These are phyloP conservation scores for Prunella fulvescens DNA, from an alignment of 2,113 vertebrate genomes.

Conservation along the genomic window DNA sequence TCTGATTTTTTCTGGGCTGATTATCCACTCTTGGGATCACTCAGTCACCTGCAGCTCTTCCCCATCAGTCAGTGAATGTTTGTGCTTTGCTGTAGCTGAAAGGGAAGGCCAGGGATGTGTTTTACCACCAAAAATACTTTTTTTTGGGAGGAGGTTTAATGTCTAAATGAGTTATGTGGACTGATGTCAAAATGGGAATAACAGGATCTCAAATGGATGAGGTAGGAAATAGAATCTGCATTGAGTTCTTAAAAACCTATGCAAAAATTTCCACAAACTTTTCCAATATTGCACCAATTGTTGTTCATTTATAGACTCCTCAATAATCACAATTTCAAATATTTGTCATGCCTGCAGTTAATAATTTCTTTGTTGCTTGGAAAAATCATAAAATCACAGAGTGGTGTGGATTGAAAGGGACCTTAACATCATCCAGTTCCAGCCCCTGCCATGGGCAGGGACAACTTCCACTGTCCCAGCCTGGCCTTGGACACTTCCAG, in stretches of 20 bases:
- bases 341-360: not conserved
- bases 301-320: not conserved
- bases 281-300: not conserved
- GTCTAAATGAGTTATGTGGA: not conserved
- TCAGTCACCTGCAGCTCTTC: not conserved
- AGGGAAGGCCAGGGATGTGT: not conserved
- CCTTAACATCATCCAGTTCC: not conserved
- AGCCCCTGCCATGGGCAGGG: not conserved
- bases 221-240: not conserved
- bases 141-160: not conserved
- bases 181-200: not conserved
- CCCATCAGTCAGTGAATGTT: accelerated
- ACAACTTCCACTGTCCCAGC: not conserved
- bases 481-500: not conserved
- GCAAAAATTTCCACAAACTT: not conserved
- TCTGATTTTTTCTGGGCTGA: not conserved
- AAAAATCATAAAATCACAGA: not conserved
- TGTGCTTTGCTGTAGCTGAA: not conserved
- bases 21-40: not conserved
- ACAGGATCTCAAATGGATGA: not conserved
- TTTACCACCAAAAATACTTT: not conserved
- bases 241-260: not conserved
- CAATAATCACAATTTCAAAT: not conserved
- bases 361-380: not conserved
- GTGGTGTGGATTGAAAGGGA: not conserved